Conservation (phyloP, 2,888 invertebrate species). For the Ormyrus nitidulus region DNA sequence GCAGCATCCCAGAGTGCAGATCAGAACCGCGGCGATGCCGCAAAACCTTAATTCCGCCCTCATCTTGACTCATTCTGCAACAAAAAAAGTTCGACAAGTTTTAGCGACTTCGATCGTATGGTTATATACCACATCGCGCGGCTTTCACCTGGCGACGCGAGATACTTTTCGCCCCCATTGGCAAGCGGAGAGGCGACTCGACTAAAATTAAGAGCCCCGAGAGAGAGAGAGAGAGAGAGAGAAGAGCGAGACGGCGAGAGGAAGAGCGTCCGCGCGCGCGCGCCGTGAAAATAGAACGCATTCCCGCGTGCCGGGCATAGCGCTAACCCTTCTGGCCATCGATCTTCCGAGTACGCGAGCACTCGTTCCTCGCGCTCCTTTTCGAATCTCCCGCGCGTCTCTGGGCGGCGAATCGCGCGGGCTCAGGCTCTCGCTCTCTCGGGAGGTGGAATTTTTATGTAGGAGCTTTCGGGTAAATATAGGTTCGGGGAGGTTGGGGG, state of each 20-base stretch:
- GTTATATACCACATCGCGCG: too few relatives aligned
- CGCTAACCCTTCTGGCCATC: slow-evolving; percentile 40
- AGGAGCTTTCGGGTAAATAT: too few relatives aligned
- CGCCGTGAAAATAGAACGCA: slow-evolving; percentile 72
- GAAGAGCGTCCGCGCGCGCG: slow-evolving; percentile 56
- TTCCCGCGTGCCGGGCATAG: slow-evolving; percentile 64
- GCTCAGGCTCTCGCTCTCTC: too few relatives aligned
- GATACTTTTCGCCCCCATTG: background rate
- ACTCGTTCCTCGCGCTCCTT: background rate
- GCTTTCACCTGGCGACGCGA: too few relatives aligned
- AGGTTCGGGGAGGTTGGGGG: too few relatives aligned
- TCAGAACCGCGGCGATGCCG: slow-evolving; percentile 65
- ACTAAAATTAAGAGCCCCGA: slow-evolving; percentile 48
- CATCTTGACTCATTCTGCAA: slow-evolving; percentile 75
- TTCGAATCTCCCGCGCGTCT: too few relatives aligned
- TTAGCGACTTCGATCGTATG: too few relatives aligned
- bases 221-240: slow-evolving; percentile 42
- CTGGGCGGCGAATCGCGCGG: too few relatives aligned
- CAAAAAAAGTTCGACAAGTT: slow-evolving; percentile 12
- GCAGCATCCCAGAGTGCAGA: slow-evolving; percentile 64
- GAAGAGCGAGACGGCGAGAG: slow-evolving; percentile 42
- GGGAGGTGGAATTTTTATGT: too few relatives aligned
- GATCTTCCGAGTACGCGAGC: slow-evolving; percentile 13
- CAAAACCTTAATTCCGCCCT: slow-evolving; percentile 67
- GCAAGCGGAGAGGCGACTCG: background rate